Base-by-base conservation (phyloP, 1,140 invertebrate species). In the Leptopilina boulardi region DNA sequence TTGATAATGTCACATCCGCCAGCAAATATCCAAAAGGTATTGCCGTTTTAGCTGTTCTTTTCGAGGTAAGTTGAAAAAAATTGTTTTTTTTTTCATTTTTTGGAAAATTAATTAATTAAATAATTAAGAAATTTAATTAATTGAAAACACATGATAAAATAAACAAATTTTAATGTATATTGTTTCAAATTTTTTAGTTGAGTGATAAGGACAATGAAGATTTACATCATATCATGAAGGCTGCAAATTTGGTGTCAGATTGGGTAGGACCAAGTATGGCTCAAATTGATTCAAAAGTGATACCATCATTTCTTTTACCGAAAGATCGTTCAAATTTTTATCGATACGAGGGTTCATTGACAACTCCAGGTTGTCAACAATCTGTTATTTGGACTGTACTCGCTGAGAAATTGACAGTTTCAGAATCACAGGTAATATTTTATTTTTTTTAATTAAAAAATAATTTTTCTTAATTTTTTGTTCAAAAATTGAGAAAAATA, bases 311-410 rank as follows among this genome's bases (percentile, higher is more conserved):
- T 15, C 86, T 94, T 26, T 74, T 94, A 19, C 94, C 94, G 5
- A 88, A 87, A 66, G 90, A 93, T 82, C 85, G 81, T 41, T 89
- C 87, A 1, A 89, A 87, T 0, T 95, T 93, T 86, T 96, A 93
- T 84, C 90, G 93, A 2, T 97, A 97, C 83, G 83, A 92, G 4
- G 96, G 96, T 2, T 96, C 95, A 0, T 88, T 96, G 47, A 96
- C 96, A 1, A 96, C 95, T 5, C 96, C 96, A 1, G 89, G 88
- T 1, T 97, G 96, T 80, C 92, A 92, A 54, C 95, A 96, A 85
- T 91, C 92, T 21, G 95, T 96, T 1, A 92, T 92, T 1, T 97
- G 96, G 96, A 94, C 94, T 6, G 91, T 97, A 3, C 92, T 96
- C 74, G 91, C 92, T 1, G 88, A 93, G 44, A 92, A 92, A 51